Conservation (phyloP, 2,888 invertebrate species). For the Linyphia triangularis region DNA sequence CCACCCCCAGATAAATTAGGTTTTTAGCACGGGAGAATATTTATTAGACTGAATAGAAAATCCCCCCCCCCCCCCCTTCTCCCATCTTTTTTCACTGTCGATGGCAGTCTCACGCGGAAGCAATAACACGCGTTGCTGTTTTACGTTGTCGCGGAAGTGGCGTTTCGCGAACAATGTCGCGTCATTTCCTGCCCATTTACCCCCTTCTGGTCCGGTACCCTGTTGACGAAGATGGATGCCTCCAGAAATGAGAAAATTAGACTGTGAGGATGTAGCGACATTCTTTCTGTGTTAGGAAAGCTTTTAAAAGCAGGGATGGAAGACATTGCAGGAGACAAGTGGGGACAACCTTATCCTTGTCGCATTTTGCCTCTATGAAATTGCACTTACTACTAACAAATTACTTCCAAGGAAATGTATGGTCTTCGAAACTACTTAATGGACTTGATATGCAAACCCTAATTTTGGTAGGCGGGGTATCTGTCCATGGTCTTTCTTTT, state of each 20-base stretch:
- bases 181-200: constrained; percentile 3
- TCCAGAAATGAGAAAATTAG: neutral
- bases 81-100: neutral
- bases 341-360: too few species aligned
- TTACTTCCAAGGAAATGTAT: too few species aligned
- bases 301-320: neutral
- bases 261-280: too few species aligned
- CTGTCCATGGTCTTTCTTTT: too few species aligned
- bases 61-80: neutral
- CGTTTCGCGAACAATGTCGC: neutral
- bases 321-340: too few species aligned
- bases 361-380: too few species aligned
- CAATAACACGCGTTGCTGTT: constrained; percentile 3
- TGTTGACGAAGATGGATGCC: neutral
- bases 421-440: too few species aligned
- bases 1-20: neutral
- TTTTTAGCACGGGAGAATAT: neutral
- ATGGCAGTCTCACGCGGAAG: neutral
- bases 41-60: neutral
- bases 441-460: too few species aligned
- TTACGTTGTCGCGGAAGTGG: neutral
- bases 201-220: neutral
- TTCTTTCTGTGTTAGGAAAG: too few species aligned
- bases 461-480: too few species aligned
- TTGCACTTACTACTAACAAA: too few species aligned